phyloP scores from a whole-genome alignment of 2,113 vertebrate species.

The Vicugna pacos region DNA sequence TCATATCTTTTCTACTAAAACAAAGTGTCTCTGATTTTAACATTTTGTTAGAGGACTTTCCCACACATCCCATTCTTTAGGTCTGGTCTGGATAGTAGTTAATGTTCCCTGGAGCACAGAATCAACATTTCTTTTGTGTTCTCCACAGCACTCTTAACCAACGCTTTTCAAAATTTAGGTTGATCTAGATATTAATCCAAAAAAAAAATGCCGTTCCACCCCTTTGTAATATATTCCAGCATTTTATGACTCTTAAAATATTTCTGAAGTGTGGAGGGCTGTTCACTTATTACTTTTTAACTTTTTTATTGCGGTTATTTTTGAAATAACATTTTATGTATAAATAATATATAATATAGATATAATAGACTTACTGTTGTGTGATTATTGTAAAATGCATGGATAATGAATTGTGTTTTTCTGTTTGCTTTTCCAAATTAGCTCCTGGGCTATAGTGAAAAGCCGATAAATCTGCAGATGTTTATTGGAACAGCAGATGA shows the following conservation, averaged over 20 bases:
- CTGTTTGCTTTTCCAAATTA: constrained; percentile 84
- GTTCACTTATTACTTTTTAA: not conserved
- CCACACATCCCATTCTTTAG: not conserved
- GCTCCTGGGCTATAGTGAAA: constrained; percentile 97
- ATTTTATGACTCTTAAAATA: constrained; percentile 43
- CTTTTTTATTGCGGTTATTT: not conserved
- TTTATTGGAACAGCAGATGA: constrained; percentile 99
- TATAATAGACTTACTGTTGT: not conserved
- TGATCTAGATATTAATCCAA: not conserved
- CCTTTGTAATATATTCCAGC: constrained; percentile 28
- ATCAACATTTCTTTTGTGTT: constrained; percentile 56
- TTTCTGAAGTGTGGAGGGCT: not conserved
- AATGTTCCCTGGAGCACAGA: not conserved
- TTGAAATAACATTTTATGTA: constrained; percentile 46
- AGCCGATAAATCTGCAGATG: constrained; percentile 98
- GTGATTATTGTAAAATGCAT: constrained; percentile 57
- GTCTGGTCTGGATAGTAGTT: not conserved
- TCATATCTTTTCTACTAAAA: not conserved
- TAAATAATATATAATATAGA: not conserved
- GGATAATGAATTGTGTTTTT: constrained; percentile 16
- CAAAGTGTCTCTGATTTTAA: constrained; percentile 18
- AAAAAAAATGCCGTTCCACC: not conserved
- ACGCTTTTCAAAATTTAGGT: constrained; percentile 1
- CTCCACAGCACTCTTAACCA: not conserved
- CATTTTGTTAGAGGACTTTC: not conserved